Conservation (phyloP, 2,797 vertebrate genomes). For the Pseudopleuronectes americanus region DNA sequence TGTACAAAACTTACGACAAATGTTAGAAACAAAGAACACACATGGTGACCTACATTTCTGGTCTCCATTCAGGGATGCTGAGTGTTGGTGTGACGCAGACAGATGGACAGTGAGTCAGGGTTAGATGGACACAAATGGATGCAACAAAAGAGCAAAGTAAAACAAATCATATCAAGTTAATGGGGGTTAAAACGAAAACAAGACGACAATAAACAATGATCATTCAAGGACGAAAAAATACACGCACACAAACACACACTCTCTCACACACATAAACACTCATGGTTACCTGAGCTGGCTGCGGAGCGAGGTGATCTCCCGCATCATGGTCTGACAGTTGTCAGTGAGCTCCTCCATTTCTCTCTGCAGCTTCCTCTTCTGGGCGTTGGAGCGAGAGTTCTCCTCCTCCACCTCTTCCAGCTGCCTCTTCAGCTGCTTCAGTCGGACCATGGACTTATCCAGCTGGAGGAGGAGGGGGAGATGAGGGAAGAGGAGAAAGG, state of each 20-base stretch:
- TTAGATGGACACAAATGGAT: constrained; percentile 76
- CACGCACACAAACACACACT: background rate
- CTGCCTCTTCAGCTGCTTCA: constrained; percentile 93
- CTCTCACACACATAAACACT: background rate
- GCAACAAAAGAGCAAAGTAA: constrained; percentile 71
- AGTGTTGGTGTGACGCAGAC: constrained; percentile 77
- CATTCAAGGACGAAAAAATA: constrained; percentile 11
- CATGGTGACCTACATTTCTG: constrained; percentile 84
- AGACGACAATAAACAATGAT: constrained; percentile 50
- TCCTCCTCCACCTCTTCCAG: constrained; percentile 95
- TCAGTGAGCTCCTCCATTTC: constrained; percentile 91
- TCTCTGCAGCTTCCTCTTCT: constrained; percentile 89
- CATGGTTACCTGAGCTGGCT: constrained; percentile 88
- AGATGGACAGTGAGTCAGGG: constrained; percentile 73
- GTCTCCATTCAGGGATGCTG: constrained; percentile 84
- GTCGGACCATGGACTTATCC: constrained; percentile 90
- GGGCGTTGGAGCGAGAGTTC: constrained; percentile 90
- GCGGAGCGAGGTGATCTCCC: constrained; percentile 89
- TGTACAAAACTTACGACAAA: background rate
- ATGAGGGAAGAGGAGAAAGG: background rate
- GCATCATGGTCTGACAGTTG: constrained; percentile 89
- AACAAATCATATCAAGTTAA: constrained; percentile 69
- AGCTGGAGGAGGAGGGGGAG: constrained; percentile 74
- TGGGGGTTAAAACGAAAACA: constrained; percentile 33
- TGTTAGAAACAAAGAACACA: constrained; percentile 31